phyloP scores from a whole-genome alignment of 2,113 vertebrate genomes.

The Cyrtonyx montezumae region DNA sequence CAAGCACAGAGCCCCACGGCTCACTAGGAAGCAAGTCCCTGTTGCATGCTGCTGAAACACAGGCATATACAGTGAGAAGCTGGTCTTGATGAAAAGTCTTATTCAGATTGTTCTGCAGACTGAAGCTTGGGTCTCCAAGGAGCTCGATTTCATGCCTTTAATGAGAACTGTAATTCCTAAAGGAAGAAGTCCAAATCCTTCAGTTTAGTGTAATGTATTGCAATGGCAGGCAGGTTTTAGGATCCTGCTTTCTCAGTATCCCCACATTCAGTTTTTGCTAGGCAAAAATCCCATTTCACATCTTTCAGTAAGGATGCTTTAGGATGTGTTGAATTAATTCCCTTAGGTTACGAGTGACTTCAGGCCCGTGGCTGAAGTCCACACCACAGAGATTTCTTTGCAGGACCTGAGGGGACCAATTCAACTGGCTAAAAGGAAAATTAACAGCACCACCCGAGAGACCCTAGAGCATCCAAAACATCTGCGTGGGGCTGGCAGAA shows the following conservation, averaged over 20 bases:
- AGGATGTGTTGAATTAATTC: not conserved
- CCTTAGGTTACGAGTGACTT: not conserved
- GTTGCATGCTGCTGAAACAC: not conserved
- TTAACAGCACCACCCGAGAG: not conserved
- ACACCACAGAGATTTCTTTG: not conserved
- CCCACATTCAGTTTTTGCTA: not conserved
- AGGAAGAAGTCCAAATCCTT: slow-evolving; percentile 36
- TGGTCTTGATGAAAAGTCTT: not conserved
- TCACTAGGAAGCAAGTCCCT: not conserved
- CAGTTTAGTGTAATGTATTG: not conserved
- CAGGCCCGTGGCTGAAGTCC: not conserved
- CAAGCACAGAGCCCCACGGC: not conserved
- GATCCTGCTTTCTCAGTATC: not conserved
- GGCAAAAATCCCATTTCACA: not conserved
- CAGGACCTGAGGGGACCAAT: not conserved
- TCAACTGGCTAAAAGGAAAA: not conserved
- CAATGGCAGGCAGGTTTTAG: not conserved
- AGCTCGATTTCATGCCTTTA: slow-evolving; percentile 31
- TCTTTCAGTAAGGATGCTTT: not conserved
- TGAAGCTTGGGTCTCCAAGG: not conserved
- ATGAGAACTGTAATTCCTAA: slow-evolving; percentile 45
- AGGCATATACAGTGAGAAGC: not conserved
- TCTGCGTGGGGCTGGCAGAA: not conserved
- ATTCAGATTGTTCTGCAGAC: not conserved
- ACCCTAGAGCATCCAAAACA: not conserved